phyloP scores from a whole-genome alignment of 2,113 vertebrate species.

The Lepus timidus region DNA sequence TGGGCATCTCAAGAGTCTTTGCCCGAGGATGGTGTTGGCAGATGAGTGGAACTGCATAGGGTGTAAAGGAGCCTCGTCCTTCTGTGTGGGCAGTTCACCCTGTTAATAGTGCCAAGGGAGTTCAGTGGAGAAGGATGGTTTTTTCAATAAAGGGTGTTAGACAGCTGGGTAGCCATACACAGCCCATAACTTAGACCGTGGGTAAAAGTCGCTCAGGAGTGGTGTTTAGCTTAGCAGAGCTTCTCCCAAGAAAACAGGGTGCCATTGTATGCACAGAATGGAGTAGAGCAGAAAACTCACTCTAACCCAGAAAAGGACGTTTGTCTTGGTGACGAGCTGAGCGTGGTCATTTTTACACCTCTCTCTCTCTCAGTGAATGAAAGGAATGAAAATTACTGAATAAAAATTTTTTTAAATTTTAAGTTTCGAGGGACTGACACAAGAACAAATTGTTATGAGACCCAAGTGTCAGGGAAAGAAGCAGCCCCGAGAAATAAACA shows the following conservation, averaged over 20 bases:
- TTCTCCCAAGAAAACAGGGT: too few species aligned
- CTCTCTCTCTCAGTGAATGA: not conserved
- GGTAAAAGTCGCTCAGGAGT: too few species aligned
- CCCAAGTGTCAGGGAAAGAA: not conserved
- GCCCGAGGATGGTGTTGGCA: not conserved
- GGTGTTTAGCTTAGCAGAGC: too few species aligned
- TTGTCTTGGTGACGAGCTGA: not conserved
- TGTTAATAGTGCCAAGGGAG: rapidly evolving
- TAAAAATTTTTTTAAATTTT: not conserved
- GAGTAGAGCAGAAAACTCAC: not conserved
- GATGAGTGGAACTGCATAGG: not conserved
- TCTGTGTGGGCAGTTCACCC: rapidly evolving
- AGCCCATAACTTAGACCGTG: too few species aligned
- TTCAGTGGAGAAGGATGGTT: not conserved
- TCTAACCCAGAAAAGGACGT: not conserved
- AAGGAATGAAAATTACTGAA: not conserved
- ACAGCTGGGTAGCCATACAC: not conserved
- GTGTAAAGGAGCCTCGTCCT: too few species aligned
- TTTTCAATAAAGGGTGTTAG: not conserved
- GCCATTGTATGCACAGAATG: not conserved
- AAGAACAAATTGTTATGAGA: not conserved
- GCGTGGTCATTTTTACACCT: not conserved
- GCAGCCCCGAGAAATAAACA: not conserved
- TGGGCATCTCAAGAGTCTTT: not conserved
- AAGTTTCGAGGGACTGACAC: not conserved